These are phyloP conservation scores for Gryon sp. DNA, from an alignment of 1,140 invertebrate genomes.

Conservation along the genomic window DNA sequence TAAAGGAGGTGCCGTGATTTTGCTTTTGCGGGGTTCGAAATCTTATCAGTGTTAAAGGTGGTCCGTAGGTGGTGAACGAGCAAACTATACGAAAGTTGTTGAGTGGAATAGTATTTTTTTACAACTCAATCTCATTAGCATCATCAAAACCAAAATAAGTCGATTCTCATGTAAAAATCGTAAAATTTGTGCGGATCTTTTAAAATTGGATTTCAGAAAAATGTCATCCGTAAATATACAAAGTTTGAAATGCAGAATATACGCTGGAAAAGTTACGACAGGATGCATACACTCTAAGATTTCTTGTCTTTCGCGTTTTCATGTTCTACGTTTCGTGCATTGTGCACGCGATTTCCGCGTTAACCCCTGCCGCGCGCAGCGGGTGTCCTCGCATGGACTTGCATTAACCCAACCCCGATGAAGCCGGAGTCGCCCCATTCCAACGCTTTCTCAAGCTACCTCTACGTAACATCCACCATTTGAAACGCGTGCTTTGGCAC, in stretches of 20 bases:
- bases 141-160: too few relatives aligned
- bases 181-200: too few relatives aligned
- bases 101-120: too few relatives aligned
- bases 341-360: conserved; percentile 77
- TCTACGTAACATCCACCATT: conserved; percentile 56
- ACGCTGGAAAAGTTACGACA: conserved; percentile 32
- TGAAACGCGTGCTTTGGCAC: conserved; percentile 63
- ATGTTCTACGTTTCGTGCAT: conserved; percentile 65
- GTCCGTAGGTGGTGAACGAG: conserved; percentile 35
- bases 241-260: background rate
- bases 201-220: conserved; percentile 10
- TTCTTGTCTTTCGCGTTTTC: conserved; percentile 51
- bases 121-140: too few relatives aligned
- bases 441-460: conserved; percentile 38
- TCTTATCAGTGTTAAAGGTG: conserved; percentile 56
- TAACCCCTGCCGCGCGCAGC: conserved; percentile 75
- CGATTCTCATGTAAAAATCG: too few relatives aligned
- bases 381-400: conserved; percentile 74
- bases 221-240: conserved; percentile 24
- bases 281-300: conserved; percentile 42
- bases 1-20: conserved; percentile 51
- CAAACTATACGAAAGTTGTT: too few relatives aligned
- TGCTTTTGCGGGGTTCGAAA: conserved; percentile 55
- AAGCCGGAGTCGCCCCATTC: conserved; percentile 36
- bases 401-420: conserved; percentile 70